Base-by-base conservation (phyloP, 1,140 invertebrate species). In the Heliothis virescens region DNA sequence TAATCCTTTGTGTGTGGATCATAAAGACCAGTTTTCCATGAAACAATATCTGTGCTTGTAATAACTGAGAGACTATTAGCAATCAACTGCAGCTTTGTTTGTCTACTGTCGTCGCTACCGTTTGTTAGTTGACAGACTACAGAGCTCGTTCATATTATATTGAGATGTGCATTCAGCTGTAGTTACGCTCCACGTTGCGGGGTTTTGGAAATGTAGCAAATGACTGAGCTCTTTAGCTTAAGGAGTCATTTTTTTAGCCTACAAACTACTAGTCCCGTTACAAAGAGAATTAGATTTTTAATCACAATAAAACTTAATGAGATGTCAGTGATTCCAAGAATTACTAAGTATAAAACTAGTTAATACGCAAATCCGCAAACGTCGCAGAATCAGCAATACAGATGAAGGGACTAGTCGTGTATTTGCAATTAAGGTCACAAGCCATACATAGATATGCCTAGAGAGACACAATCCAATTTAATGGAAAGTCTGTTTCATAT, bases 31-130 rank as follows among this genome's bases (percentile, higher is more conserved):
- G 53, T 75, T 74, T 65, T 29, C 15, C 47, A 11, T 21, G 48
- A 52, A 21, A 71, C 67, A 16, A 18, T 65, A 15, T 65, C 15
- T 16, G 15, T 65, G 62, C 34, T 76, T 16, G 79, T 83, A 83
- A 83, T 80, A 81, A 77, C 75, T 18, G 63, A 62, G 76, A 48
- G 41, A 69, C 74, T 71, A 78, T 75, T 67, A 80, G 77, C 77
- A 83, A 83, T 83, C n/a, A 59, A 48, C 41, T 48, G 57, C 62
- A 60, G 72, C 53, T 74, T 74, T 74, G 72, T 69, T 83, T 62
- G 69, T 21, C 53, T 50, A 16, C 41, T 41, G 18, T 53, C 53
- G 62, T 55, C 65, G 65, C 53, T 79, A 67, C 77, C 53, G 65
- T 71, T 59, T 71, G 62, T 79, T 78, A 57, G 48, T 21, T 62